Conservation (phyloP, 2,888 invertebrate genomes). For the Clusia tigrina region DNA sequence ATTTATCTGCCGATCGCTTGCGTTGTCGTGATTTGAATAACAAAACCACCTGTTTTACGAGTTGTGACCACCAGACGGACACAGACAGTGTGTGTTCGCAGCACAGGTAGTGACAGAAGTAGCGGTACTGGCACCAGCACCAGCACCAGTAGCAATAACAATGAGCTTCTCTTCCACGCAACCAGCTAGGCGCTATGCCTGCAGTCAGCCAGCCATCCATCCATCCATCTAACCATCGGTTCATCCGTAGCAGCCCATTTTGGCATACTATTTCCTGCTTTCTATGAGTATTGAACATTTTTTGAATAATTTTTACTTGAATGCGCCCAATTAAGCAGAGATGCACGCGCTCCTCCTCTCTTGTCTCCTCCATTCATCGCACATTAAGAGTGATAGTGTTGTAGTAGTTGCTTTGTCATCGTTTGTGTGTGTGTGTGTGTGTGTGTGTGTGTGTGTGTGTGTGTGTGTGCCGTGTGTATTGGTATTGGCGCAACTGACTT, state of each 20-base stretch:
- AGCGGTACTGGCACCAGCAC: conserved; percentile 33
- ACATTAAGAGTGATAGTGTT: conserved; percentile 20
- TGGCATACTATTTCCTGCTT: conserved; percentile 46
- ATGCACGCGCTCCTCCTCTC: conserved; percentile 34
- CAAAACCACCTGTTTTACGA: conserved; percentile 48
- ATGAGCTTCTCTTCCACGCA: too few relatives aligned
- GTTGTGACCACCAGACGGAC: conserved; percentile 29
- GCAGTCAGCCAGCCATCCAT: too few relatives aligned
- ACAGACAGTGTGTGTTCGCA: conserved; percentile 32
- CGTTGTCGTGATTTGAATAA: background rate
- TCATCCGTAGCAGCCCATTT: too few relatives aligned
- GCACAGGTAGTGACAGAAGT: too few relatives aligned
- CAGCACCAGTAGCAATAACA: too few relatives aligned
- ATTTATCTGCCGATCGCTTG: background rate
- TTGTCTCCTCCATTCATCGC: too few relatives aligned
- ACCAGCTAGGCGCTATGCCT: too few relatives aligned
- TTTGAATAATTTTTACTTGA: conserved; percentile 29
- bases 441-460: conserved; percentile 17
- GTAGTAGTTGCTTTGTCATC: conserved; percentile 28
- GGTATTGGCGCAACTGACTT: background rate
- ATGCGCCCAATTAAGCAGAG: conserved; percentile 50
- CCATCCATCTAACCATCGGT: too few relatives aligned
- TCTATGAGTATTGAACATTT: conserved; percentile 15
- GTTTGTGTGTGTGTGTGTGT: conserved; percentile 1
- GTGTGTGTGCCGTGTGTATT: background rate